Evolutionary conservation across 2,888 invertebrate genomes (phyloP).

Genomic region (Macrosoma leucophasiata): DNA sequence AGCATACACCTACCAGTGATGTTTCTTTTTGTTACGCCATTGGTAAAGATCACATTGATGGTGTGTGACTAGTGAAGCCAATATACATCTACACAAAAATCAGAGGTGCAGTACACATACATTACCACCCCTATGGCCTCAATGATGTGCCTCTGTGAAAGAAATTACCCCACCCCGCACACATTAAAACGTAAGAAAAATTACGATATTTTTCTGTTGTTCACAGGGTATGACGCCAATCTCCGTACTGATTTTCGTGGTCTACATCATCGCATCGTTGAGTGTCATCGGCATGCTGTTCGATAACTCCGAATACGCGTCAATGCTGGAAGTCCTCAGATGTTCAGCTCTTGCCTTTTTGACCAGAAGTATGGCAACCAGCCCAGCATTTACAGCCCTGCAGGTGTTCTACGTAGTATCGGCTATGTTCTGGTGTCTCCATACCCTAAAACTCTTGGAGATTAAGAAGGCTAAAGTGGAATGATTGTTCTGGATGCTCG

Average conservation of each 20-base stretch:
- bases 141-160: no score
- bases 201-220: slow-evolving; percentile 17
- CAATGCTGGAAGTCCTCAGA: slow-evolving; percentile 78
- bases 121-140: no score
- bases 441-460: slow-evolving; percentile 74
- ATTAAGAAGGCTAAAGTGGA: slow-evolving; percentile 56
- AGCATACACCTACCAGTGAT: no score
- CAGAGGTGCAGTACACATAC: no score
- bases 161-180: no score
- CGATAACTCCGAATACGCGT: slow-evolving; percentile 78
- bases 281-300: slow-evolving; percentile 83
- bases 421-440: slow-evolving; percentile 79
- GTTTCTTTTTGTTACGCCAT: no score
- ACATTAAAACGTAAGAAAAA: background rate
- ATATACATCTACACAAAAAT: no score
- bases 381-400: slow-evolving; percentile 53
- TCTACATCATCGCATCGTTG: slow-evolving; percentile 80
- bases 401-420: slow-evolving; percentile 77
- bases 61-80: no score
- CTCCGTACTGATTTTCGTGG: slow-evolving; percentile 73
- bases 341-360: slow-evolving; percentile 78
- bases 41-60: no score
- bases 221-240: slow-evolving; percentile 77
- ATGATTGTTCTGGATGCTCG: no score
- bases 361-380: slow-evolving; percentile 54